phyloP scores from a whole-genome alignment of 2,113 vertebrate genomes.

The Taxidea taxus region DNA sequence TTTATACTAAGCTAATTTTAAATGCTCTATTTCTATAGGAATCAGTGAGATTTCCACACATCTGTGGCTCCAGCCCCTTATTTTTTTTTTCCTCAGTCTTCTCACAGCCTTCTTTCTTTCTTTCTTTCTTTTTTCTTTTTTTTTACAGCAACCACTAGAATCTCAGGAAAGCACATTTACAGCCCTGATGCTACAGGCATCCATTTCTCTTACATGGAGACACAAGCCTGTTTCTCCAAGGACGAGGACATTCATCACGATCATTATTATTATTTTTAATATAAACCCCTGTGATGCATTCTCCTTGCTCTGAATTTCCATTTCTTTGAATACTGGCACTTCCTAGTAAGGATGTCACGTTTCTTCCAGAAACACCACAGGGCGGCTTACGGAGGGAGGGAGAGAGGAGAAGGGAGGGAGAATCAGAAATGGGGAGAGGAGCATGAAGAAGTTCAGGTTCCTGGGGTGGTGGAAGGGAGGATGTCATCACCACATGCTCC shows the following conservation, averaged over 20 bases:
- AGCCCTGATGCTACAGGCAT: slow-evolving; percentile 46
- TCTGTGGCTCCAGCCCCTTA: neutral
- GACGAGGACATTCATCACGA: slow-evolving; percentile 43
- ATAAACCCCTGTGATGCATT: neutral
- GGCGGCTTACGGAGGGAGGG: neutral
- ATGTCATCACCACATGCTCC: rapidly evolving
- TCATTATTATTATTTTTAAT: slow-evolving; percentile 15
- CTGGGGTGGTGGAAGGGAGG: neutral
- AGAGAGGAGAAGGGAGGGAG: too few species aligned
- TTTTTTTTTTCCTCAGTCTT: neutral
- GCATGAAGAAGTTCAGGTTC: rapidly evolving
- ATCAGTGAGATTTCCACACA: neutral
- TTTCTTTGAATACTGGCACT: neutral
- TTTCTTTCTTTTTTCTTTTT: neutral
- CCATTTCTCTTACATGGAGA: slow-evolving; percentile 57
- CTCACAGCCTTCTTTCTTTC: neutral
- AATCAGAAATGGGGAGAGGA: neutral
- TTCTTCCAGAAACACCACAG: neutral
- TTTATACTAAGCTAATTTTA: slow-evolving; percentile 68
- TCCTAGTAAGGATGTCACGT: neutral
- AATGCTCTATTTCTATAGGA: slow-evolving; percentile 59
- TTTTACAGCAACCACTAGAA: slow-evolving; percentile 13
- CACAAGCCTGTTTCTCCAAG: slow-evolving; percentile 57
- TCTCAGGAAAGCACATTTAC: slow-evolving; percentile 52
- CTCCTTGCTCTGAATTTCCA: slow-evolving; percentile 6